Percentiles rank a stretch among this genome's conserved stretches.
Evolutionary conservation across 2,888 invertebrate genomes (phyloP).

Genomic region (Blastobasis adustella): DNA sequence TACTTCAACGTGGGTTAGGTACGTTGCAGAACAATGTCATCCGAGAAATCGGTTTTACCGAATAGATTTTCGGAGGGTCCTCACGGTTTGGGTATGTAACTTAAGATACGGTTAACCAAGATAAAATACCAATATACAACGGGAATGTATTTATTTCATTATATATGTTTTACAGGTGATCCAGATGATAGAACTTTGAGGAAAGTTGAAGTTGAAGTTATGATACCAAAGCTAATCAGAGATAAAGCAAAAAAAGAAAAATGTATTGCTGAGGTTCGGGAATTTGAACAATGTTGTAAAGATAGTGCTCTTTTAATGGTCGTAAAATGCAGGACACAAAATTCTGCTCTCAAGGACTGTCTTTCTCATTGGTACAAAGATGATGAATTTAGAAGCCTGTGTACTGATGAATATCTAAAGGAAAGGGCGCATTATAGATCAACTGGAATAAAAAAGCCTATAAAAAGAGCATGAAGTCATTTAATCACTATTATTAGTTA

Average conservation of each 20-base stretch:
- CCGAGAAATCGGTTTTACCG: conserved; percentile 51
- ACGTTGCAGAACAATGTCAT: too few relatives aligned
- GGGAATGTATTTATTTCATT: neutral
- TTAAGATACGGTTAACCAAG: too few relatives aligned
- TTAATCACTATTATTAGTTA: conserved; percentile 4
- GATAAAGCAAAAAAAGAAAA: conserved; percentile 86
- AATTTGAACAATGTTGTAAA: conserved; percentile 84
- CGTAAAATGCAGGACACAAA: conserved; percentile 83
- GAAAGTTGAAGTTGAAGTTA: conserved; percentile 90
- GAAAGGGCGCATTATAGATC: conserved; percentile 87
- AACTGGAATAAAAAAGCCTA: conserved; percentile 82
- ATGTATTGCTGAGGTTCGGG: conserved; percentile 82
- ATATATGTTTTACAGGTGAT: conserved; percentile 77
- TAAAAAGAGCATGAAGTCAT: conserved; percentile 47
- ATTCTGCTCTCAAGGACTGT: conserved; percentile 80
- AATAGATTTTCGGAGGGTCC: conserved; percentile 66
- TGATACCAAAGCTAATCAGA: conserved; percentile 92
- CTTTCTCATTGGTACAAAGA: conserved; percentile 84
- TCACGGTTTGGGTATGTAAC: conserved; percentile 67
- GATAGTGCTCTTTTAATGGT: conserved; percentile 80
- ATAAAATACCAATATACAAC: neutral
- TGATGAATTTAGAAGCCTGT: conserved; percentile 81
- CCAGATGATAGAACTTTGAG: conserved; percentile 88
- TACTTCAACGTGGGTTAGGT: too few relatives aligned
- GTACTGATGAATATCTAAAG: conserved; percentile 85